These are phyloP conservation scores for Darevskia nairensis DNA, from an alignment of 2,797 vertebrate species.

Conservation along the genomic window DNA sequence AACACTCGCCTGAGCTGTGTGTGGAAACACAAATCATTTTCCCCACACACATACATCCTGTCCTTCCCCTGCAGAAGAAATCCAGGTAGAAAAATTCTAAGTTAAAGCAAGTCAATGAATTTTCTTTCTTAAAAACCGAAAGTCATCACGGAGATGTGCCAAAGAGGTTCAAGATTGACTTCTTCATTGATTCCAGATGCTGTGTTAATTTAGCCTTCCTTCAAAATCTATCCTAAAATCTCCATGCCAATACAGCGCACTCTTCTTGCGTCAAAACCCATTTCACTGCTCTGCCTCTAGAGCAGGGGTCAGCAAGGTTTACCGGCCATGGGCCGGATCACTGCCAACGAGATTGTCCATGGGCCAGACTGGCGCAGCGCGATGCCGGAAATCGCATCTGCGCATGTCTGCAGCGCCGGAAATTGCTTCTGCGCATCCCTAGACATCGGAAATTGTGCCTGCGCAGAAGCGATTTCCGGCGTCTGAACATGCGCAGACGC, in stretches of 20 bases:
- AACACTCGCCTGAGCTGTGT: constrained; percentile 22
- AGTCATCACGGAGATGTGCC: not conserved
- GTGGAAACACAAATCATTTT: not conserved
- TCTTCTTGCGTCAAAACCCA: not conserved
- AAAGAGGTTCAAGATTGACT: constrained; percentile 24
- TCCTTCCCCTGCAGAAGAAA: not conserved
- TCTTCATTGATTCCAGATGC: not conserved
- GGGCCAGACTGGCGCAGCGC: too few species aligned
- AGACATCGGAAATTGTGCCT: too few species aligned
- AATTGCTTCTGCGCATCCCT: too few species aligned
- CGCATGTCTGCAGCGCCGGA: too few species aligned
- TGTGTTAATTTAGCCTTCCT: constrained; percentile 6
- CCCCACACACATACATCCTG: not conserved
- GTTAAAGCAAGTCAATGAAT: not conserved
- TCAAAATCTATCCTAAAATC: not conserved
- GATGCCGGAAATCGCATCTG: too few species aligned
- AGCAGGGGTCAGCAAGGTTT: too few species aligned
- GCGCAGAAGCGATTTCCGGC: too few species aligned
- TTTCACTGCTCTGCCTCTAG: not conserved
- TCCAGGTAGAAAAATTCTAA: not conserved
- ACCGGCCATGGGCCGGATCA: too few species aligned
- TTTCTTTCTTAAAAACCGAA: not conserved
- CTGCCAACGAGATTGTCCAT: too few species aligned
- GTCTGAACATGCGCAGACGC: too few species aligned
- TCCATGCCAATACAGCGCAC: too few species aligned